A percentile compares a stretch with the other conserved stretches of the same genome.
Conservation (phyloP, 2,888 invertebrate species). For the Bellardia bayeri region DNA sequence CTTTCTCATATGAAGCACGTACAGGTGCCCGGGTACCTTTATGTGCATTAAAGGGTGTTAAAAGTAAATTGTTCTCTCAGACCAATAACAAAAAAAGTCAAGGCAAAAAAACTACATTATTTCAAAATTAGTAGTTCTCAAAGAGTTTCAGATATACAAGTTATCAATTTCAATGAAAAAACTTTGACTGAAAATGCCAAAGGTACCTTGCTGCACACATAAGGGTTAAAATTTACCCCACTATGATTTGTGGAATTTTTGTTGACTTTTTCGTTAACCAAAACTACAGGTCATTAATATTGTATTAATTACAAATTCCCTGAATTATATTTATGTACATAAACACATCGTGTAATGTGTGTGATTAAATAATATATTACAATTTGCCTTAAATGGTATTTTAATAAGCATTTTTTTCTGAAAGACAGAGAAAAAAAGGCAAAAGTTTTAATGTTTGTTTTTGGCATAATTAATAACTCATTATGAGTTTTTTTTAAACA, state of each 20-base stretch:
- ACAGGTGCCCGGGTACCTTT: too few relatives aligned
- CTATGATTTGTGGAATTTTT: neutral
- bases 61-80: too few relatives aligned
- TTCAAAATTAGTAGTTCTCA: too few relatives aligned
- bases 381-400: neutral
- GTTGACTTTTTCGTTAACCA: conserved; percentile 29
- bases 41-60: too few relatives aligned
- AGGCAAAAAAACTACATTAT: too few relatives aligned
- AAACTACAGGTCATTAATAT: conserved; percentile 3
- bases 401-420: neutral
- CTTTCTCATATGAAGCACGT: too few relatives aligned
- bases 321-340: conserved; percentile 13
- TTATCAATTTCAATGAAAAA: too few relatives aligned
- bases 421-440: neutral
- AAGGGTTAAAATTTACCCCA: neutral
- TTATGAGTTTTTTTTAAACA: neutral
- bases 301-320: conserved; percentile 35
- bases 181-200: too few relatives aligned
- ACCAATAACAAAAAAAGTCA: too few relatives aligned
- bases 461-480: conserved; percentile 21
- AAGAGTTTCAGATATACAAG: too few relatives aligned
- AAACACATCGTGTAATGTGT: neutral
- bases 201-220: too few relatives aligned
- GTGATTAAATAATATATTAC: conserved; percentile 7
- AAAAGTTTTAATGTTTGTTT: neutral